Conservation (phyloP, 1,140 invertebrate species). For the Aphelinus certus region DNA sequence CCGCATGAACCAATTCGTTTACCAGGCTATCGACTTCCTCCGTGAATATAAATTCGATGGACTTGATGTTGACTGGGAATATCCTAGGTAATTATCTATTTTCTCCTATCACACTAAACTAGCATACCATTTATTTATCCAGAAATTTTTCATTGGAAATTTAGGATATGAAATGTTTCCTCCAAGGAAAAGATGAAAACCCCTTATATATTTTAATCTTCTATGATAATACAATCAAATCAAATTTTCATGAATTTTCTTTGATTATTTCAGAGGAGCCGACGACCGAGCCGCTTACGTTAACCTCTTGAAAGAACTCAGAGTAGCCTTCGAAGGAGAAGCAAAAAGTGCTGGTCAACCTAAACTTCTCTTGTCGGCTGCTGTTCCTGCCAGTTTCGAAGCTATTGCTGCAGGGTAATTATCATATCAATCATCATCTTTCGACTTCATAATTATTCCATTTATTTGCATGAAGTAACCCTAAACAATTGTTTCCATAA, state of each 20-base stretch:
- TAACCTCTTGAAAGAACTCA: constrained; percentile 82
- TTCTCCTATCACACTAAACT: background rate
- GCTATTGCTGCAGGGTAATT: constrained; percentile 85
- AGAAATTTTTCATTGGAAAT: no score
- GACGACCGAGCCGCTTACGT: constrained; percentile 86
- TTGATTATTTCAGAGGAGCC: constrained; percentile 69
- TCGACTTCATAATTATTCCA: no score
- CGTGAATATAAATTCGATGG: constrained; percentile 93
- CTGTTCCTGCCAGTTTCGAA: constrained; percentile 92
- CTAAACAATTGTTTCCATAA: no score
- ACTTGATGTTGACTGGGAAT: constrained; percentile 97
- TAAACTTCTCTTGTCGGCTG: constrained; percentile 85
- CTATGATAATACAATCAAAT: background rate
- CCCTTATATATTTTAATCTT: no score
- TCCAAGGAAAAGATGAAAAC: no score
- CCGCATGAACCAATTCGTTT: constrained; percentile 95
- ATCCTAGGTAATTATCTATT: constrained; percentile 75
- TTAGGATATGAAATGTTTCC: no score
- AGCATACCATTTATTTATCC: no score
- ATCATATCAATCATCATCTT: background rate
- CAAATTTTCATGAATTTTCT: background rate
- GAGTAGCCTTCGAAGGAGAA: constrained; percentile 91
- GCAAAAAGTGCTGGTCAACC: constrained; percentile 70
- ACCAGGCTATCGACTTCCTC: constrained; percentile 92
- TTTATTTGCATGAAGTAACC: no score